phyloP scores from a whole-genome alignment of 2,888 invertebrate genomes.

The Eucriotettix oculatus region DNA sequence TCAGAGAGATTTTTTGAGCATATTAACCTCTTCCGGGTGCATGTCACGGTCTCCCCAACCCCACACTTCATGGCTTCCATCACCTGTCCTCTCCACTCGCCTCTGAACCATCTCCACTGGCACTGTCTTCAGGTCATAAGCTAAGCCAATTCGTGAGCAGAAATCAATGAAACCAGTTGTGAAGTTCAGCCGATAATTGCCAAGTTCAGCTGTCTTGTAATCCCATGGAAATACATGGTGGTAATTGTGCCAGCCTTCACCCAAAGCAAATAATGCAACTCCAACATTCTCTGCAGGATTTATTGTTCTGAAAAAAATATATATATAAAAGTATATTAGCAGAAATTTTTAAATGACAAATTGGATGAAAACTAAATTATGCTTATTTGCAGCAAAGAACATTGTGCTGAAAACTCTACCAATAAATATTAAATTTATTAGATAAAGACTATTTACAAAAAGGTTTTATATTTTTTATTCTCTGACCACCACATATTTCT shows the following conservation, averaged over 20 bases:
- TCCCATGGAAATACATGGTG: constrained; percentile 64
- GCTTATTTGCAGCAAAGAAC: no score
- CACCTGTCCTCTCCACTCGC: constrained; percentile 55
- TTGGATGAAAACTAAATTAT: neutral
- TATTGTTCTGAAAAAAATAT: constrained; percentile 17
- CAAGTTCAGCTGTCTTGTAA: constrained; percentile 67
- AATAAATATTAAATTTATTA: no score
- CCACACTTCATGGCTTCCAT: constrained; percentile 37
- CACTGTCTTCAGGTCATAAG: constrained; percentile 72
- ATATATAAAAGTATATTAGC: no score
- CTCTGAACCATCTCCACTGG: constrained; percentile 48
- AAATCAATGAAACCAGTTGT: constrained; percentile 65
- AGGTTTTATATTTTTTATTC: no score
- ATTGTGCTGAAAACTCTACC: no score
- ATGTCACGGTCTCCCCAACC: constrained; percentile 13
- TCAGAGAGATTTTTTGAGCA: no score
- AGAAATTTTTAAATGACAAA: neutral
- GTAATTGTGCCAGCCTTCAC: constrained; percentile 40
- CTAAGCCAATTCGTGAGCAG: constrained; percentile 70
- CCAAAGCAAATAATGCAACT: constrained; percentile 25
- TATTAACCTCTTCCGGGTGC: constrained; percentile 12
- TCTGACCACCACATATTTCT: no score
- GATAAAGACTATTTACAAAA: no score
- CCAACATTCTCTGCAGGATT: constrained; percentile 26
- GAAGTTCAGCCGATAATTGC: constrained; percentile 44